These are phyloP conservation scores for Arctopsyche grandis DNA, from an alignment of 1,140 invertebrate species.

Conservation along the genomic window DNA sequence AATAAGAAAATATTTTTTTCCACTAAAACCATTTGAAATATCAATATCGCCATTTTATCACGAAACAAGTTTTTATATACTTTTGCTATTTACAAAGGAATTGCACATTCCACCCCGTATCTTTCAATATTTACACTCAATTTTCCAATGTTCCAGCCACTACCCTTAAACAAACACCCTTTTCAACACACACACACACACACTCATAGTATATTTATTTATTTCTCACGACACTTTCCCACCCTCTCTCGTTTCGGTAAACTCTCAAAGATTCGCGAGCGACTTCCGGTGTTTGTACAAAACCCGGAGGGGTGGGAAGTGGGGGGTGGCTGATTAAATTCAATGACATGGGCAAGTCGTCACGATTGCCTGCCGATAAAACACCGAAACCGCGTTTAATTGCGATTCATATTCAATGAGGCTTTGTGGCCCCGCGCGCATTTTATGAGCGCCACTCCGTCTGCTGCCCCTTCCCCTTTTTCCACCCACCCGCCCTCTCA, in stretches of 20 bases:
- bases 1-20: no score
- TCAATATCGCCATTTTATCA: no score
- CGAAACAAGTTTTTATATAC: no score
- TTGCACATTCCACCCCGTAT: constrained; percentile 5
- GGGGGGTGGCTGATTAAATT: background rate
- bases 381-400: constrained; percentile 44
- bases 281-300: background rate
- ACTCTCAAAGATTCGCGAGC: constrained; percentile 1
- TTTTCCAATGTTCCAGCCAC: constrained; percentile 13
- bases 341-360: background rate
- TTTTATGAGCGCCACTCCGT: constrained; percentile 33
- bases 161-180: no score
- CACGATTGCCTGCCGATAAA: constrained; percentile 35
- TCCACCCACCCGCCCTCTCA: background rate
- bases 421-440: constrained; percentile 41
- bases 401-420: constrained; percentile 51
- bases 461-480: background rate
- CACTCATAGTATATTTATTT: background rate
- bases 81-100: background rate
- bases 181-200: no score
- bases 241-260: no score
- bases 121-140: constrained; percentile 27
- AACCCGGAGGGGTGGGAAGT: background rate
- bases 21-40: no score
- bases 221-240: constrained; percentile 8